Conservation (phyloP, 2,888 invertebrate species). For the Teleogryllus oceanicus region DNA sequence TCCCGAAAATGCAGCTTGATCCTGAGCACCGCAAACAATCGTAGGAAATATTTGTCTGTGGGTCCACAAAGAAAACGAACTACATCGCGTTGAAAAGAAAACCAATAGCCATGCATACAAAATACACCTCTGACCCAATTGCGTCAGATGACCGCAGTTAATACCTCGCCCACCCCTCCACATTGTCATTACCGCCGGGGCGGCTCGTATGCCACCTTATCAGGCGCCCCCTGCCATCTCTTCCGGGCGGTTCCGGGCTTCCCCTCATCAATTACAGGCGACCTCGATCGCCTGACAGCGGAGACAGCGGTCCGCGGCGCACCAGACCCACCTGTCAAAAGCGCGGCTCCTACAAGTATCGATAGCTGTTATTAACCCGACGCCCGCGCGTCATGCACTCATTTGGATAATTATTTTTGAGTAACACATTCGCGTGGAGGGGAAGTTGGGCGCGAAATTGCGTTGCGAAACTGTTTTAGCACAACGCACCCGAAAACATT, state of each 20-base stretch:
- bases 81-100: too few relatives aligned
- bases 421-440: not conserved
- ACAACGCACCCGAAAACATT: not conserved
- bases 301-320: not conserved
- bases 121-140: too few relatives aligned
- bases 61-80: too few relatives aligned
- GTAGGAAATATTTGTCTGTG: too few relatives aligned
- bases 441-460: not conserved
- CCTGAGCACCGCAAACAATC: too few relatives aligned
- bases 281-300: not conserved
- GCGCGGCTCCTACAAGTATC: not conserved
- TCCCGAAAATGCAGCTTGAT: too few relatives aligned
- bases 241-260: not conserved
- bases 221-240: not conserved
- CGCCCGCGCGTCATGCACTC: not conserved
- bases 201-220: not conserved
- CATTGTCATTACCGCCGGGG: too few relatives aligned
- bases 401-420: not conserved
- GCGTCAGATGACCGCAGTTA: too few relatives aligned
- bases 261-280: not conserved
- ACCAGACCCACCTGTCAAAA: not conserved
- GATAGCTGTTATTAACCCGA: not conserved
- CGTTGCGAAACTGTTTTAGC: conserved; percentile 18
- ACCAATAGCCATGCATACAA: too few relatives aligned
- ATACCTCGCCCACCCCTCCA: too few relatives aligned